Evolutionary conservation across 2,888 invertebrate genomes (phyloP), one percentile per base, ranked within the genome.

Genomic region (Drosophila koepferae): DNA sequence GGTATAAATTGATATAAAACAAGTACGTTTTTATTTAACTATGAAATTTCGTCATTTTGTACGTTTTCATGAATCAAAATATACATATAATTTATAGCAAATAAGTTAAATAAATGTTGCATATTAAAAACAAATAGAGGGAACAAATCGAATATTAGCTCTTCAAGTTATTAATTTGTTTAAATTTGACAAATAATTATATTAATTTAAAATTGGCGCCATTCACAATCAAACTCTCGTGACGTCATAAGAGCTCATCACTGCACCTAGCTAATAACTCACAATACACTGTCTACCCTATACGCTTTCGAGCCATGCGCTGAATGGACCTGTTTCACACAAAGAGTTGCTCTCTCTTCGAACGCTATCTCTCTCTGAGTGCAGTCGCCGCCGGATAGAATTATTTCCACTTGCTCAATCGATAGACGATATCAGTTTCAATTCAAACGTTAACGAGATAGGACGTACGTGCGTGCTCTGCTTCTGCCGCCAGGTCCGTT

Each of bases 351-450:
- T 40, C 60, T 56, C 60, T 55, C 59, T 20, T 14, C 10, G 14
- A 16, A 0, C 20, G 53, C 53, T 6, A 28, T 9, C 54, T 23
- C 61, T 58, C 53, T 61, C 46, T 28, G 38, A 56, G 53, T 61
- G 82, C 64, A 64, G 63, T 77, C 81, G 81, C 63, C 59, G 72
- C 72, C 58, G 58, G 43, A 78, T 53, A 77, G 77, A 81, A 77
- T 56, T 36, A 72, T 78, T 81, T 60, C 61, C 61, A 77, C 63
- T 77, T 81, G 82, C 79, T 81, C 53, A 72, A 77, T 77, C 77
- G 77, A 77, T 77, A 77, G 82, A 62, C 77, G 78, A 72, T 67
- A 59, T 64, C 59, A 77, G 77, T 77, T 77, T 51, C 67, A 67
- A 72, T 77, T 77, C 48, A 73, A 55, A 62, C 64, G 82, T 61